Evolutionary conservation across 2,888 invertebrate species (phyloP).

Genomic region (Lepidochrysops patricia): DNA sequence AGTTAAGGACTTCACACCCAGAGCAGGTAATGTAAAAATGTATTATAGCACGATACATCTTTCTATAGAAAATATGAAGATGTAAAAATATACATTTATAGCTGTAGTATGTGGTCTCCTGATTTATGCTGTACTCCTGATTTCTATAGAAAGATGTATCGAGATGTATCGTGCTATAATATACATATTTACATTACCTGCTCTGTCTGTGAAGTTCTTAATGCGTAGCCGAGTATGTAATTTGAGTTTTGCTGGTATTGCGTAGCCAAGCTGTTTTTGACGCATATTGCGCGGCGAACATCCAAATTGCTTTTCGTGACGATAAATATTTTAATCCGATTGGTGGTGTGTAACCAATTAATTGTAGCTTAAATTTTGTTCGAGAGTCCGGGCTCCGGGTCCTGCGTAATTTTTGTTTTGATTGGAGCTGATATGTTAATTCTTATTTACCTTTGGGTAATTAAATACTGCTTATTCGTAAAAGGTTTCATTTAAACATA

Average conservation of each 20-base stretch:
- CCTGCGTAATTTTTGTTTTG: conserved; percentile 18
- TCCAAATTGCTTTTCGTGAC: conserved; percentile 70
- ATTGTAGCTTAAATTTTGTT: conserved; percentile 55
- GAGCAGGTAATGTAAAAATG: too few relatives aligned
- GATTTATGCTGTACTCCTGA: too few relatives aligned
- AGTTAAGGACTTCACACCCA: too few relatives aligned
- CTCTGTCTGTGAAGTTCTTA: too few relatives aligned
- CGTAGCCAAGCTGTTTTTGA: conserved; percentile 59
- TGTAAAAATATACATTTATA: too few relatives aligned
- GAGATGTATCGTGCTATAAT: too few relatives aligned
- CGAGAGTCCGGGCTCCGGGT: conserved; percentile 24
- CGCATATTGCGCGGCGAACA: conserved; percentile 61
- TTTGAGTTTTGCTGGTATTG: conserved; percentile 45
- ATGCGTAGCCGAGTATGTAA: neutral
- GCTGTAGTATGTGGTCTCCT: too few relatives aligned
- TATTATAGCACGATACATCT: too few relatives aligned
- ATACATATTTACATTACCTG: too few relatives aligned
- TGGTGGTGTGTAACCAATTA: conserved; percentile 67
- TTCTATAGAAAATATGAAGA: too few relatives aligned
- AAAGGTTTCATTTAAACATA: too few relatives aligned
- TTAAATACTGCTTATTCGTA: neutral
- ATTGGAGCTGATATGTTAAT: conserved; percentile 4
- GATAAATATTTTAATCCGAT: conserved; percentile 71
- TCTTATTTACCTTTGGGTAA: conserved; percentile 7
- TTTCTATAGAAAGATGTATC: too few relatives aligned